phyloP scores from a whole-genome alignment of 2,113 vertebrate species.

The rabbit (Oryctolagus cuniculus) region mOryCun1.1 NC_091441.1:82990501-82991000 shows the following conservation, averaged over 20 bases:
- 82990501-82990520: not conserved
- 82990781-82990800: not conserved
- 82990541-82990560: not conserved
- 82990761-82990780: not conserved
- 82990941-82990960: not conserved
- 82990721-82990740: not conserved
- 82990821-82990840: not conserved
- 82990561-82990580: not conserved
- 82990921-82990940: not conserved
- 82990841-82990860: not conserved
- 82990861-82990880: constrained; percentile 23
- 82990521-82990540: not conserved
- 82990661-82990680: not conserved
- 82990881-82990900: not conserved
- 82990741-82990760: not conserved
- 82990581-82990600: not conserved
- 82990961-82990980: not conserved
- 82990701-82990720: not conserved
- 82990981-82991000: not conserved
- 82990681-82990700: not conserved
- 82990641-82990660: not conserved
- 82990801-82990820: too few species aligned
- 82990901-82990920: not conserved
- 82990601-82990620: not conserved
- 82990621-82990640: not conserved